Evolutionary conservation across 2,113 vertebrate species (phyloP).

Genomic region (Sphaerodactylus townsendi): DNA sequence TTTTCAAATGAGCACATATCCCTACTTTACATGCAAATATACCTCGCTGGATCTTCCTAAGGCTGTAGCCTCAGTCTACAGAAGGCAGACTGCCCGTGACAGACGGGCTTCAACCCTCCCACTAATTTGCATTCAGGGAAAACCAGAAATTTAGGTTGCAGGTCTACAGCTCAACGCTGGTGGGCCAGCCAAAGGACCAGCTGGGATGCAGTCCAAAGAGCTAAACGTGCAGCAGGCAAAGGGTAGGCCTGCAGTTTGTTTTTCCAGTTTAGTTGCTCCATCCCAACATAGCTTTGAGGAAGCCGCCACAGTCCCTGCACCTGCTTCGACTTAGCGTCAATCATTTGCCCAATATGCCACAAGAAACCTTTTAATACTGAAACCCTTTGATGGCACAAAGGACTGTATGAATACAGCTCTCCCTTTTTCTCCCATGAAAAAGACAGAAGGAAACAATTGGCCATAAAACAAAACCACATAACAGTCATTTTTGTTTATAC

Average conservation of each 20-base stretch:
- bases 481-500: neutral
- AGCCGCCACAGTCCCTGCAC: conserved; percentile 20
- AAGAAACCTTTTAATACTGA: conserved; percentile 15
- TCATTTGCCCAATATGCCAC: conserved; percentile 22
- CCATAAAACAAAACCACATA: neutral
- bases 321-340: conserved; percentile 33
- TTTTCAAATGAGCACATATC: no score
- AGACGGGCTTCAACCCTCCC: neutral
- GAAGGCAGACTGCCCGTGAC: neutral
- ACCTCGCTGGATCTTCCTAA: neutral
- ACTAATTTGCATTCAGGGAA: neutral
- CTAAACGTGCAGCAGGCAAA: neutral
- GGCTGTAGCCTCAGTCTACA: neutral
- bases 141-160: neutral
- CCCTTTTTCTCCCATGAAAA: neutral
- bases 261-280: neutral
- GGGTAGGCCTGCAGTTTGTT: neutral
- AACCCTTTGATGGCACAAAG: neutral
- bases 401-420: conserved; percentile 1
- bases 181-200: neutral
- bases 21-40: neutral
- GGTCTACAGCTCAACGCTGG: neutral
- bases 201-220: neutral
- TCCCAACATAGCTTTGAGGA: conserved; percentile 1
- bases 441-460: neutral